Percentiles rank a stretch among this genome's conserved stretches.
phyloP scores from a whole-genome alignment of 1,140 invertebrate genomes.

The Macrosteles quadrilineatus region DNA sequence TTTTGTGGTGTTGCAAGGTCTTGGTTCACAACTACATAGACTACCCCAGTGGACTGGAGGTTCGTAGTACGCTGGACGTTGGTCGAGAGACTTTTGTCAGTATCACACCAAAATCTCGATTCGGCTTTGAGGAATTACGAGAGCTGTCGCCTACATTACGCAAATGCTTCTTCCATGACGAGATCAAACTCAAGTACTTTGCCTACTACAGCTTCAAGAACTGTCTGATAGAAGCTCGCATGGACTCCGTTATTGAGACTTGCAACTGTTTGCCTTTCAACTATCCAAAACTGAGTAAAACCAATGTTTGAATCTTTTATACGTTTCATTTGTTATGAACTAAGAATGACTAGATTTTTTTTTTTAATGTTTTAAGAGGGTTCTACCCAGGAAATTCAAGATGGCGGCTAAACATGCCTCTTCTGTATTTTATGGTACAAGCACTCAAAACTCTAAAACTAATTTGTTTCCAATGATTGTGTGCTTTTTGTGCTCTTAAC shows the following conservation, averaged over 20 bases:
- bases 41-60: neutral
- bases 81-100: constrained; percentile 4
- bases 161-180: constrained; percentile 1
- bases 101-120: neutral
- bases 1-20: too few species aligned
- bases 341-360: too few species aligned
- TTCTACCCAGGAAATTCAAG: too few species aligned
- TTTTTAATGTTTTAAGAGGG: too few species aligned
- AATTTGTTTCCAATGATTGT: too few species aligned
- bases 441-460: too few species aligned
- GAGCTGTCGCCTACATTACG: neutral
- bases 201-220: constrained; percentile 8
- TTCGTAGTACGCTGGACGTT: neutral
- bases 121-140: neutral
- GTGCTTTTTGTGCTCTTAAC: too few species aligned
- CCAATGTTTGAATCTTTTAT: too few species aligned
- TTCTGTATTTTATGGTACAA: too few species aligned
- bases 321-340: too few species aligned
- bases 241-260: neutral
- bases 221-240: neutral
- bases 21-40: neutral
- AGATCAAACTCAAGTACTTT: constrained; percentile 5
- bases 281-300: neutral
- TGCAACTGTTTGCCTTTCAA: constrained; percentile 9
- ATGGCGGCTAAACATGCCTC: too few species aligned